phyloP scores from a whole-genome alignment of 2,113 vertebrate species.

The Leucopsar rothschildi region DNA sequence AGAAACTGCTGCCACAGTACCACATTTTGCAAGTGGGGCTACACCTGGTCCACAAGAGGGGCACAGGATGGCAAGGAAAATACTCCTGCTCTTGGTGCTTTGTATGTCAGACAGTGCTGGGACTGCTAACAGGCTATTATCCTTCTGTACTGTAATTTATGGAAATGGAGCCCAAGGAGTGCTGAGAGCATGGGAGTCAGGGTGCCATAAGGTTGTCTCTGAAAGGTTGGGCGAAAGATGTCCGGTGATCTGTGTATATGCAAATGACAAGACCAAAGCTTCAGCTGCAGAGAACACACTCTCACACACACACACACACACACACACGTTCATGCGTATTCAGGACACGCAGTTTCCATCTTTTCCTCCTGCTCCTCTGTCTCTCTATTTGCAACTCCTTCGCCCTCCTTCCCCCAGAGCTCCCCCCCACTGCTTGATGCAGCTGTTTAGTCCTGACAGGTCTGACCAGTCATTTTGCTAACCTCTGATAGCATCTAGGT shows the following conservation, averaged over 20 bases:
- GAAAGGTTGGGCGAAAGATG: background rate
- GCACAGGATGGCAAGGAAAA: background rate
- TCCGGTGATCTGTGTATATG: background rate
- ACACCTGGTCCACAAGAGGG: background rate
- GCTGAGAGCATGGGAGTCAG: background rate
- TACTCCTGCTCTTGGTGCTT: background rate
- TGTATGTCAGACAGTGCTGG: background rate
- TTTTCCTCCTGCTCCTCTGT: conserved; percentile 18
- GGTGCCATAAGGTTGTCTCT: background rate
- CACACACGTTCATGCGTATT: background rate
- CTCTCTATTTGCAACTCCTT: background rate
- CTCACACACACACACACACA: background rate
- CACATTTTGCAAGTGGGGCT: background rate
- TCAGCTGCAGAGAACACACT: background rate
- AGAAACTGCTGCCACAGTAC: conserved; percentile 46
- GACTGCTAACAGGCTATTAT: background rate
- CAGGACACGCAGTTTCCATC: conserved; percentile 33
- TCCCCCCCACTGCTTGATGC: background rate
- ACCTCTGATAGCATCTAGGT: conserved; percentile 57
- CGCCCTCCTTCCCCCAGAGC: background rate
- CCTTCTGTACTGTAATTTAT: background rate
- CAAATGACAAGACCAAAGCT: background rate
- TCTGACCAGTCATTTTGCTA: conserved; percentile 41
- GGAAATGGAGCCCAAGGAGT: background rate
- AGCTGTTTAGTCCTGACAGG: conserved; percentile 40